Evolutionary conservation across 2,888 invertebrate species (phyloP).

Genomic region (Machimus atricapillus): DNA sequence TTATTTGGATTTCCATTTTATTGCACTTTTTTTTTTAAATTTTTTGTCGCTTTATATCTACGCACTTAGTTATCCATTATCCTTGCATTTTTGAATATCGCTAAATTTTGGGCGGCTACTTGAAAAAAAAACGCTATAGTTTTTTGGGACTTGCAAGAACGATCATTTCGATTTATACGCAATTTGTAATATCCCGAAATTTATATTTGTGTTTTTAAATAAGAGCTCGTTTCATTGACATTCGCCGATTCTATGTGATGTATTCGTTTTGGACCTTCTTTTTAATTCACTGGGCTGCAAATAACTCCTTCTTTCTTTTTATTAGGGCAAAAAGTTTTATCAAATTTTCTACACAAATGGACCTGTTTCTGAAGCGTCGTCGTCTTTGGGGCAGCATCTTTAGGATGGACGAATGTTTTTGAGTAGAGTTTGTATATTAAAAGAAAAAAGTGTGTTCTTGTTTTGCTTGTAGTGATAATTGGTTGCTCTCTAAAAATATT

Average conservation of each 20-base stretch:
- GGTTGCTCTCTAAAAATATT: background rate
- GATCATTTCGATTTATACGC: background rate
- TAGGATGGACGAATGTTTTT: background rate
- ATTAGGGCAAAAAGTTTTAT: background rate
- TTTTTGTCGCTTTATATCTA: conserved; percentile 42
- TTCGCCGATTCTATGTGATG: background rate
- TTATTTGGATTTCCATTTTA: conserved; percentile 60
- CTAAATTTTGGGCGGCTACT: conserved; percentile 6
- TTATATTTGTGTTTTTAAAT: background rate
- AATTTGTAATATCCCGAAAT: background rate
- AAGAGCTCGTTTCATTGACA: background rate
- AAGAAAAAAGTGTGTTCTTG: background rate
- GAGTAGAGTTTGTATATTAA: background rate
- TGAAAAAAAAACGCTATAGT: background rate
- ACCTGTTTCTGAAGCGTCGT: background rate
- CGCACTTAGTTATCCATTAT: background rate
- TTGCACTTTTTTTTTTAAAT: conserved; percentile 44
- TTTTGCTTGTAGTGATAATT: background rate
- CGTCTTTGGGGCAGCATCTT: background rate
- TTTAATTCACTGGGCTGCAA: background rate
- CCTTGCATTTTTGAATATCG: conserved; percentile 17
- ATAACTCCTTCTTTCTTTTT: background rate
- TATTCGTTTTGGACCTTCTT: background rate
- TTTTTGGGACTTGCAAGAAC: background rate
- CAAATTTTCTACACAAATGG: background rate